Evolutionary conservation across 2,888 invertebrate species (phyloP).

Genomic region (Sminthurinus aureus): DNA sequence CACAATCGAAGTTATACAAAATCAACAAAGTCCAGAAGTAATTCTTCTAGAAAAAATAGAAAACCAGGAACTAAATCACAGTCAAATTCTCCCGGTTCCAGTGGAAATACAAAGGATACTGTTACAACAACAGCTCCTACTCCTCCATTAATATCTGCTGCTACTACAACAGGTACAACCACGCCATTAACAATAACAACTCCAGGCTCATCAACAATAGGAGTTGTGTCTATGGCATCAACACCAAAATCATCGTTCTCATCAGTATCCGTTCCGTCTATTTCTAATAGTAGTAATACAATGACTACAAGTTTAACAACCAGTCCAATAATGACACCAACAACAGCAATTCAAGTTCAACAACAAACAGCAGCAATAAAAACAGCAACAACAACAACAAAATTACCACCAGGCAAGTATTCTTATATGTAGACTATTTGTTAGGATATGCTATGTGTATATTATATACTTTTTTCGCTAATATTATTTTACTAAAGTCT

Average conservation of each 20-base stretch:
- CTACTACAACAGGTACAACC: conserved; percentile 7
- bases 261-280: neutral
- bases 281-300: neutral
- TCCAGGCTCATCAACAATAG: neutral
- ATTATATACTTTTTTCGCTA: too few relatives aligned
- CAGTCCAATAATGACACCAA: neutral
- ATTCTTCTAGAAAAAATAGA: conserved; percentile 50
- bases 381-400: too few relatives aligned
- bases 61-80: conserved; percentile 42
- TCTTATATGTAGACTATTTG: too few relatives aligned
- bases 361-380: neutral
- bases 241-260: neutral
- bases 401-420: conserved; percentile 40
- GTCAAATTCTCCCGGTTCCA: conserved; percentile 36
- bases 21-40: conserved; percentile 58
- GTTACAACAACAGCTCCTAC: conserved; percentile 3
- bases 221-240: neutral
- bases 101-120: conserved; percentile 8
- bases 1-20: conserved; percentile 60
- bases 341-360: neutral
- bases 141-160: conserved; percentile 10
- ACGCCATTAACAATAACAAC: neutral
- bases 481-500: too few relatives aligned
- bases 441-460: too few relatives aligned
- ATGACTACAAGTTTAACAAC: neutral